Evolutionary conservation across 2,888 invertebrate species (phyloP).

Genomic region (Drosophila ustulata): DNA sequence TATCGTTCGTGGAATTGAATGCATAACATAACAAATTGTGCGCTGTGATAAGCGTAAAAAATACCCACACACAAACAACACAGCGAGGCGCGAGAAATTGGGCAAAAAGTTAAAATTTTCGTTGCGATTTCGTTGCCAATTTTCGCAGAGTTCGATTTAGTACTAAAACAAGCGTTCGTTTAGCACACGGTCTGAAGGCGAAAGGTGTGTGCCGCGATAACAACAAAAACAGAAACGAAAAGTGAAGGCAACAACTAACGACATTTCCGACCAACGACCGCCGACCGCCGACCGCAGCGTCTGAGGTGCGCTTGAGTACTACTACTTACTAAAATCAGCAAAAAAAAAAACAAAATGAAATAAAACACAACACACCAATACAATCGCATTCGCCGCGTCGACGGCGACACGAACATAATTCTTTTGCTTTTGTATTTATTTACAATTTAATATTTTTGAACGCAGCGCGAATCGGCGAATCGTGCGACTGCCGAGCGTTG

Average conservation of each 20-base stretch:
- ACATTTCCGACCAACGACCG: slow-evolving; percentile 38
- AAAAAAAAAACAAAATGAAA: slow-evolving; percentile 30
- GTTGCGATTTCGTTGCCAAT: slow-evolving; percentile 42
- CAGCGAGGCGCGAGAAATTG: slow-evolving; percentile 17
- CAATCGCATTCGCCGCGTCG: slow-evolving; percentile 24
- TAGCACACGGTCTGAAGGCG: slow-evolving; percentile 47
- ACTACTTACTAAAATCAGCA: slow-evolving; percentile 23
- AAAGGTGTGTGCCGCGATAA: slow-evolving; percentile 37
- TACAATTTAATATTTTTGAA: slow-evolving; percentile 69
- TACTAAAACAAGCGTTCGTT: slow-evolving; percentile 50
- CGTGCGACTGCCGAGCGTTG: slow-evolving; percentile 42
- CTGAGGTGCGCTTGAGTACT: slow-evolving; percentile 73
- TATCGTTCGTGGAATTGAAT: slow-evolving; percentile 24
- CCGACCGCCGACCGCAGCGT: slow-evolving; percentile 61
- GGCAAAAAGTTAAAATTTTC: slow-evolving; percentile 20
- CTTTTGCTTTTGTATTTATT: slow-evolving; percentile 60
- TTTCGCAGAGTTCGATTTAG: slow-evolving; percentile 50
- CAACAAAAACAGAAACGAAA: slow-evolving; percentile 18
- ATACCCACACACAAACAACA: slow-evolving; percentile 30
- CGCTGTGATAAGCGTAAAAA: slow-evolving; percentile 51
- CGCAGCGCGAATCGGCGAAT: slow-evolving; percentile 55
- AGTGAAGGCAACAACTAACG: slow-evolving; percentile 46
- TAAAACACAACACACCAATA: slow-evolving; percentile 23
- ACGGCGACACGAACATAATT: slow-evolving; percentile 66
- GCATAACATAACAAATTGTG: slow-evolving; percentile 35